These are phyloP conservation scores for Cossypha dichroa DNA, from an alignment of 2,797 vertebrate genomes.

Conservation along the genomic window DNA sequence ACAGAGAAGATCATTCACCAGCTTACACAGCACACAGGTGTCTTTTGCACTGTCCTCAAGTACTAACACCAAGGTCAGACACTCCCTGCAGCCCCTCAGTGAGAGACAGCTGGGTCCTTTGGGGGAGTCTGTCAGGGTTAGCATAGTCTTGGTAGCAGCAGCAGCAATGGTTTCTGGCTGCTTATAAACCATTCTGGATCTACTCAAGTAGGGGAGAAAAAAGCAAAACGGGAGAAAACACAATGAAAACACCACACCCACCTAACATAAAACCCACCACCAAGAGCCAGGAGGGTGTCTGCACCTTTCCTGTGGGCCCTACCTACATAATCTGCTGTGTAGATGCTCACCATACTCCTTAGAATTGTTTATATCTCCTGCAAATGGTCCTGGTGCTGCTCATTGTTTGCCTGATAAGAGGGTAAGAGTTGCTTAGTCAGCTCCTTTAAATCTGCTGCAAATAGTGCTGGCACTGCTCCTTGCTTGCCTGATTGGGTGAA, in stretches of 20 bases:
- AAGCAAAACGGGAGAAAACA: background rate
- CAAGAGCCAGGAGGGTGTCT: background rate
- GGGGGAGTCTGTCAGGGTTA: accelerated
- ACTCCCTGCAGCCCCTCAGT: background rate
- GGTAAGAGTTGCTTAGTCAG: background rate
- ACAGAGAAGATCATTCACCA: background rate
- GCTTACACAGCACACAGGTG: accelerated
- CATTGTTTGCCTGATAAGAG: background rate
- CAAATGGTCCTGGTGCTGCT: background rate
- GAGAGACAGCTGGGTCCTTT: background rate
- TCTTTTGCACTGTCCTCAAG: background rate
- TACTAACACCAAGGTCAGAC: background rate
- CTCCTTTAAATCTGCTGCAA: background rate
- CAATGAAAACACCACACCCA: background rate
- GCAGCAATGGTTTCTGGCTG: background rate
- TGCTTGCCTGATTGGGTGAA: background rate
- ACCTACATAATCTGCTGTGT: background rate
- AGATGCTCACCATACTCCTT: no score
- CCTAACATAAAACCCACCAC: background rate
- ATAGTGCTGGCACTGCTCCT: background rate
- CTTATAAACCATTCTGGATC: background rate
- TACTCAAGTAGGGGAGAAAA: background rate
- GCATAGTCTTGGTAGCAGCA: background rate
- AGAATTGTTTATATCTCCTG: no score
- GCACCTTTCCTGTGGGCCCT: no score